Evolutionary conservation across 2,888 invertebrate species (phyloP), one percentile per base, ranked within the genome.

Genomic region (Drosophila engyochracea): DNA sequence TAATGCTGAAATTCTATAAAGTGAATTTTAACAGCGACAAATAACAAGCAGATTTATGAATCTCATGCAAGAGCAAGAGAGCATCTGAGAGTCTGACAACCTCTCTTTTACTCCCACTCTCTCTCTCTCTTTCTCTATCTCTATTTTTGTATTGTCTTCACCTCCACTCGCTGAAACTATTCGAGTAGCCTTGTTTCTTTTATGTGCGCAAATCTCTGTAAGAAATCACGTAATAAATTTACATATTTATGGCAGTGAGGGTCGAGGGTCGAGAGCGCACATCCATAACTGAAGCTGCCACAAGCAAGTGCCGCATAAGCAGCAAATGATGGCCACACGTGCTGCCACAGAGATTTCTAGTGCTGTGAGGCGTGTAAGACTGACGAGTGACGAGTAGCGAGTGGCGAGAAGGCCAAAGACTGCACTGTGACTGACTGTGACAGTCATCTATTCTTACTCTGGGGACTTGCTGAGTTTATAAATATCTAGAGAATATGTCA

Each of bases 161-260:
- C 33, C 28, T 53, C 57, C 44, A 55, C 22, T 57, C 33, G 51
- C 61, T 44, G 58, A 31, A 28, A 14, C 64, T n/a, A 41, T 59
- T 58, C 44, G 61, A 55, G 69, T 60, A 54, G 59, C 16, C 28
- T 53, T 66, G 47, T 69, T 68, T 70, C 47, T 31, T 49, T 79
- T 73, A 70, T 64, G 60, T 54, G 44, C 44, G 65, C 44, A 12
- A 76, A 76, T 75, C 64, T 72, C 69, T 70, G 60, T 51, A 71
- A 63, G 84, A 82, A 77, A 88, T 88, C 85, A 84, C 83, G 85
- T 82, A 80, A 73, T 69, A 74, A 58, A 84, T 88, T 88, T 84
- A 70, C 88, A 88, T 84, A 88, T 88, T 88, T 88, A 88, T 85
- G 85, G 71, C 49, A 60, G 66, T 54, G 37, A 57, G 61, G 35